Conservation (phyloP, 2,888 invertebrate genomes). For the Oscheius sp. region DNA sequence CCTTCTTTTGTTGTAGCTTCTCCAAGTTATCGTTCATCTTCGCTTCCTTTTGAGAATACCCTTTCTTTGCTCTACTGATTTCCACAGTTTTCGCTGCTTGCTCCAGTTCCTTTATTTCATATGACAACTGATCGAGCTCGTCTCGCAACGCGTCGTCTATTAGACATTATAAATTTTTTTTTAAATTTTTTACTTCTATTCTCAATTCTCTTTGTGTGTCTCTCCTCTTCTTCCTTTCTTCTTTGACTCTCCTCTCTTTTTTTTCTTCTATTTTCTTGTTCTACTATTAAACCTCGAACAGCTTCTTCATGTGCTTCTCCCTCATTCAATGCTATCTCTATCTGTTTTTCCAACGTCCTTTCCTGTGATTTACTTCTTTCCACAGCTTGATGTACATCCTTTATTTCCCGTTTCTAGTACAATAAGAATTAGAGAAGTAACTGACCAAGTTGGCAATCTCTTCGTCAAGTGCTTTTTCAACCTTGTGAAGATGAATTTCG, state of each 20-base stretch:
- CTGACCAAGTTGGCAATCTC: constrained; percentile 18
- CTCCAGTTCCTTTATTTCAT: background rate
- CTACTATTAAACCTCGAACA: background rate
- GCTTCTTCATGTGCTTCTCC: background rate
- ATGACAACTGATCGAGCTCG: constrained; percentile 2
- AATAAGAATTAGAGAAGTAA: background rate
- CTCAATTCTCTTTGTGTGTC: background rate
- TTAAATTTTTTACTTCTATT: constrained; percentile 1
- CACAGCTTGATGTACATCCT: constrained; percentile 4
- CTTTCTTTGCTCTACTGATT: background rate
- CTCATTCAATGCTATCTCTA: background rate
- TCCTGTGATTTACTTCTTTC: background rate
- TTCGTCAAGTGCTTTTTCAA: constrained; percentile 12
- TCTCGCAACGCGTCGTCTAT: background rate
- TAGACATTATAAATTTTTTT: background rate
- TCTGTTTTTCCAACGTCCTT: background rate
- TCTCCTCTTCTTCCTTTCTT: background rate
- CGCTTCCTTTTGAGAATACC: background rate
- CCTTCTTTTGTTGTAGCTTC: constrained; percentile 15
- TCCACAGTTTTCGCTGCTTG: background rate
- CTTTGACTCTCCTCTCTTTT: background rate
- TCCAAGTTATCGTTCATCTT: constrained; percentile 13
- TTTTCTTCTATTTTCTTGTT: background rate
- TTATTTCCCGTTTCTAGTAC: constrained; percentile 10
- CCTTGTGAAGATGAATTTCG: constrained; percentile 5